A percentile compares a stretch with the other conserved stretches of the same genome.
Conservation (phyloP, 2,113 vertebrate genomes). For the Hiodon alosoides region DNA sequence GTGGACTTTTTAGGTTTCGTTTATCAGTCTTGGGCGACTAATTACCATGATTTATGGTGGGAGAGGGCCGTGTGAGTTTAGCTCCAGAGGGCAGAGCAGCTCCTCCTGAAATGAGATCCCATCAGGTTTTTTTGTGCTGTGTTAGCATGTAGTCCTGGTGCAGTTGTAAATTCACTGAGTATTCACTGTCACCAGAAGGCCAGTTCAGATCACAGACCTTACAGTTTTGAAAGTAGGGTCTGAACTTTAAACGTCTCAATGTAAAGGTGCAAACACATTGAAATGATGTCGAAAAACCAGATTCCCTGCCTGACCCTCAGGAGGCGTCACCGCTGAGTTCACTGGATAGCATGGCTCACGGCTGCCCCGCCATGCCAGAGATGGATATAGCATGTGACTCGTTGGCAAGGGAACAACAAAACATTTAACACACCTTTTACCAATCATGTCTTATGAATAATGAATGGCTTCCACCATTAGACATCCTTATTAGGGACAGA, state of each 20-base stretch:
- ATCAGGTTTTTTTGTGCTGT: slow-evolving; percentile 54
- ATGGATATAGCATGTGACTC: neutral
- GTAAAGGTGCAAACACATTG: slow-evolving; percentile 37
- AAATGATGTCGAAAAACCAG: no score
- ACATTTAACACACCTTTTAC: no score
- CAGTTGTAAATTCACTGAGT: slow-evolving; percentile 64
- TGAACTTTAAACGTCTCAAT: slow-evolving; percentile 58
- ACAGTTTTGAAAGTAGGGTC: slow-evolving; percentile 47
- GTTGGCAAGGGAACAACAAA: neutral
- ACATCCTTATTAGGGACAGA: no score
- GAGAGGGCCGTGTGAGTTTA: slow-evolving; percentile 30
- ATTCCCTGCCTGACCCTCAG: no score
- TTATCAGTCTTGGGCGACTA: slow-evolving; percentile 36
- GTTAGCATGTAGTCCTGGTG: slow-evolving; percentile 54
- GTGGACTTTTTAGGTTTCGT: neutral
- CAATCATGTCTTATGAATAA: no score
- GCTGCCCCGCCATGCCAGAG: slow-evolving; percentile 6
- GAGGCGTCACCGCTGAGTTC: slow-evolving; percentile 21
- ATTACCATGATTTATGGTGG: slow-evolving; percentile 64
- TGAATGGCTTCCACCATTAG: no score
- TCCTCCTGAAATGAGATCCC: slow-evolving; percentile 55
- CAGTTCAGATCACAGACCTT: slow-evolving; percentile 54
- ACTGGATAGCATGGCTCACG: slow-evolving; percentile 5
- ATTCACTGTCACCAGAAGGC: slow-evolving; percentile 48
- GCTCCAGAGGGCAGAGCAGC: slow-evolving; percentile 42